Conservation (phyloP, 1,140 invertebrate species). For the Ips nitidus region DNA sequence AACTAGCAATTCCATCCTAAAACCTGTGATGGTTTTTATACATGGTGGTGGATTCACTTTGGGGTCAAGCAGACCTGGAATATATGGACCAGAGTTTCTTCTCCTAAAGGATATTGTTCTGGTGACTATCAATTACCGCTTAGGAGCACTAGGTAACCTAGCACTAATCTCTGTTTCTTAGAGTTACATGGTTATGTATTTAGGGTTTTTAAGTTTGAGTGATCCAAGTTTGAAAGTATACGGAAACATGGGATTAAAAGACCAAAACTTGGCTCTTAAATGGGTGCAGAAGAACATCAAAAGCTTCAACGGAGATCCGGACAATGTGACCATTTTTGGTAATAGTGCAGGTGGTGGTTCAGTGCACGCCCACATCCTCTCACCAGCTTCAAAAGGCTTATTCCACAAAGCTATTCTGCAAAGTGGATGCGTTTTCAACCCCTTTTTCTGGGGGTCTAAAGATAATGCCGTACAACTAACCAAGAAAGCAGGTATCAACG, state of each 20-base stretch:
- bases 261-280: slow-evolving; percentile 61
- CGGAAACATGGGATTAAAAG: slow-evolving; percentile 67
- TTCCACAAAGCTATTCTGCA: slow-evolving; percentile 63
- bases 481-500: not conserved
- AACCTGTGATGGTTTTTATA: slow-evolving; percentile 66
- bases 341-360: slow-evolving; percentile 59
- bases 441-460: slow-evolving; percentile 53
- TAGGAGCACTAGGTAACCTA: slow-evolving; percentile 54
- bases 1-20: slow-evolving; percentile 9
- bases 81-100: slow-evolving; percentile 64
- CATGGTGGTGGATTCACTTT: slow-evolving; percentile 63
- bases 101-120: slow-evolving; percentile 58
- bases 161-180: not conserved
- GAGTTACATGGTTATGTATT: not conserved
- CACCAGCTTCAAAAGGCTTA: slow-evolving; percentile 61
- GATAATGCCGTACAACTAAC: slow-evolving; percentile 17
- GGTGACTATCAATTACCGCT: slow-evolving; percentile 56
- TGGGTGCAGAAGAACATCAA: slow-evolving; percentile 64
- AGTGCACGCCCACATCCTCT: slow-evolving; percentile 56
- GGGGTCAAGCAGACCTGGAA: slow-evolving; percentile 58
- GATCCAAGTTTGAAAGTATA: slow-evolving; percentile 47
- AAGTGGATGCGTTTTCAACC: slow-evolving; percentile 60
- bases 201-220: slow-evolving; percentile 51
- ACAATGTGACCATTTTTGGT: slow-evolving; percentile 64
- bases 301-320: slow-evolving; percentile 61